phyloP scores from a whole-genome alignment of 2,113 vertebrate species.

The Morphnarchus princeps region DNA sequence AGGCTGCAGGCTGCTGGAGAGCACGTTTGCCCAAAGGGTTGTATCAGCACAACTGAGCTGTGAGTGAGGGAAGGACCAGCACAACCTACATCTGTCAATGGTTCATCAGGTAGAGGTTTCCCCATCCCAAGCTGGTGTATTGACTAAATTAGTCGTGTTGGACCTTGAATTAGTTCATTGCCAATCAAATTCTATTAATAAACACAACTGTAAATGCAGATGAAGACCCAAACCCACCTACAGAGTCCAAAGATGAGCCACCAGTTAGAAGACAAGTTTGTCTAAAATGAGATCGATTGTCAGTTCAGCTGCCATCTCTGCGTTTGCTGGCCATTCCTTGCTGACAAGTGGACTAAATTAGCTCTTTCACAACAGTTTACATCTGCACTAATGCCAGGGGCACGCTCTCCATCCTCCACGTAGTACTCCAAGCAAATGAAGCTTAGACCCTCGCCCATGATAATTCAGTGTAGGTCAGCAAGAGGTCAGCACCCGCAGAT shows the following conservation, averaged over 20 bases:
- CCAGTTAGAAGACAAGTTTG: neutral
- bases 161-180: neutral
- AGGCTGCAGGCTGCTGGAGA: neutral
- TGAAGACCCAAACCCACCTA: neutral
- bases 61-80: neutral
- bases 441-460: neutral
- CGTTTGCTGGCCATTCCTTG: neutral
- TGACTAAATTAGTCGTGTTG: neutral
- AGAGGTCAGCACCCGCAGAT: neutral
- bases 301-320: neutral
- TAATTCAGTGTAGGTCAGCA: neutral
- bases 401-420: neutral
- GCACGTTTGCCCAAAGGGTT: rapidly evolving
- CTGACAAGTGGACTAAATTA: neutral
- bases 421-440: neutral
- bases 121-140: neutral
- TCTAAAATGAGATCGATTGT: neutral
- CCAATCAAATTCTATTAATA: neutral
- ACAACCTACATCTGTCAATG: neutral
- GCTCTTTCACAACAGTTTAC: neutral
- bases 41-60: neutral
- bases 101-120: neutral
- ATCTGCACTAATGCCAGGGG: neutral
- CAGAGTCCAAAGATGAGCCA: neutral
- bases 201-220: neutral